Evolutionary conservation across 2,888 invertebrate species (phyloP), one percentile per base, ranked within the genome.

Genomic region (Dioctria linearis): DNA sequence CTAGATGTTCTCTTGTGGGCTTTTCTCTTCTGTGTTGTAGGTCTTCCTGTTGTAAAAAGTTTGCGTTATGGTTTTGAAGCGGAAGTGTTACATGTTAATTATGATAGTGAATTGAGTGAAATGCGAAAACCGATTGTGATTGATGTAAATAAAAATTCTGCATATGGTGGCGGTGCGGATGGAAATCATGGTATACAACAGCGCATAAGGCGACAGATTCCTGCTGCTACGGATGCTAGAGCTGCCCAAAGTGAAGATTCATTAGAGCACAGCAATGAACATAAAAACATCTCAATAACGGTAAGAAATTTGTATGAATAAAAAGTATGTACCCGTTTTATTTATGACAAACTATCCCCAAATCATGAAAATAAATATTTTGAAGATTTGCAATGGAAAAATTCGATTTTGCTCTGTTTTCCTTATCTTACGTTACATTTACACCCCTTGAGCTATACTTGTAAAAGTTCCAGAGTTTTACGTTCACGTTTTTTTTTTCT

Each of bases 81-180:
- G n/a, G 81, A 81, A 39, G 57, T 67, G 66, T 69, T 82, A n/a
- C 80, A 81, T 59, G 82, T 82, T 43, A 71, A 81, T 80, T 69
- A 78, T 25, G 80, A 80, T 46, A 78, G 63, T 61, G 57, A 78
- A 42, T 57, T 54, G 6, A 79, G 59, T 79, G 49, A 59, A 11
- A 6, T 49, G 46, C 43, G 51, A 51, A 66, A 42, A 11, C 78
- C 66, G 51, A 39, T 4, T 69, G 37, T 69, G 4, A 39, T 69
- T 37, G 6, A 69, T 69, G 9, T 51, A 4, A 51, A 39, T 4
- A 51, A 51, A 9, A 37, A 25, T 4, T n/a, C 25, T 25, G 49
- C 51, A 37, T 8, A 37, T 54, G 69, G 46, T 25, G 67, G 13
- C 6, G 67, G 6, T 39, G 61, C 61, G 6, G 39, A 6, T 25